These are phyloP conservation scores for Hyles euphorbiae DNA, from an alignment of 1,140 invertebrate genomes.

Conservation along the genomic window DNA sequence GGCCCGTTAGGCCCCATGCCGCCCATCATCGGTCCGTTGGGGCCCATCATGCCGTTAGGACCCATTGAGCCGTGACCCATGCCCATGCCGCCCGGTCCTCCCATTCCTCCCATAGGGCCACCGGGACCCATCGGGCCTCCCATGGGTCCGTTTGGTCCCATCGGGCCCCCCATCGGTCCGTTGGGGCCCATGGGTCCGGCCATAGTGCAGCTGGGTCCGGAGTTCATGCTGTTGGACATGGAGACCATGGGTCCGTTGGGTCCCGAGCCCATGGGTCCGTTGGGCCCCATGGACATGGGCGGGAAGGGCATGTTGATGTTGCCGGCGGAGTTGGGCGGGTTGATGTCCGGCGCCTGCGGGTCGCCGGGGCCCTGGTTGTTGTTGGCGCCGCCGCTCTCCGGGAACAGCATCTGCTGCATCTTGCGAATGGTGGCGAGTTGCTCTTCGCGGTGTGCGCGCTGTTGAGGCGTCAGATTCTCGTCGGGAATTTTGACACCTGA, in stretches of 20 bases:
- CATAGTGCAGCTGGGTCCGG: slow-evolving; percentile 65
- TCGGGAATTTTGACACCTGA: slow-evolving; percentile 93
- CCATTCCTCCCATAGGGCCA: slow-evolving; percentile 64
- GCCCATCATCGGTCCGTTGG: slow-evolving; percentile 69
- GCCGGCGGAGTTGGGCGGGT: slow-evolving; percentile 60
- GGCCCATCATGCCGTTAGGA: slow-evolving; percentile 72
- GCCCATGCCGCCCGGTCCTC: slow-evolving; percentile 58
- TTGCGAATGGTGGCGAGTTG: slow-evolving; percentile 93
- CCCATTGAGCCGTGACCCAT: slow-evolving; percentile 72
- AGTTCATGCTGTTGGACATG: slow-evolving; percentile 62
- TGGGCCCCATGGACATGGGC: slow-evolving; percentile 59
- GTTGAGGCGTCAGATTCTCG: slow-evolving; percentile 97
- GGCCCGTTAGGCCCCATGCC: slow-evolving; percentile 71
- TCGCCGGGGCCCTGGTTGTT: slow-evolving; percentile 47
- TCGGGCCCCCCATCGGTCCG: slow-evolving; percentile 61
- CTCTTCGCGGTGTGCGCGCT: slow-evolving; percentile 94
- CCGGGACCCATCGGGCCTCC: slow-evolving; percentile 60
- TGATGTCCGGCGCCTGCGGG: slow-evolving; percentile 46
- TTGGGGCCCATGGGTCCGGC: slow-evolving; percentile 66
- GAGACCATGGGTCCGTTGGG: slow-evolving; percentile 67
- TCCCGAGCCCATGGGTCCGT: slow-evolving; percentile 59
- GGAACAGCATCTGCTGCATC: slow-evolving; percentile 94
- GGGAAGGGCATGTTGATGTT: slow-evolving; percentile 70
- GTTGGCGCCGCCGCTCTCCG: slow-evolving; percentile 77
- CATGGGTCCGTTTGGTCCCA: slow-evolving; percentile 64